These are phyloP conservation scores for Myiotriccus ornatus DNA, from an alignment of 2,797 vertebrate species.

Conservation along the genomic window DNA sequence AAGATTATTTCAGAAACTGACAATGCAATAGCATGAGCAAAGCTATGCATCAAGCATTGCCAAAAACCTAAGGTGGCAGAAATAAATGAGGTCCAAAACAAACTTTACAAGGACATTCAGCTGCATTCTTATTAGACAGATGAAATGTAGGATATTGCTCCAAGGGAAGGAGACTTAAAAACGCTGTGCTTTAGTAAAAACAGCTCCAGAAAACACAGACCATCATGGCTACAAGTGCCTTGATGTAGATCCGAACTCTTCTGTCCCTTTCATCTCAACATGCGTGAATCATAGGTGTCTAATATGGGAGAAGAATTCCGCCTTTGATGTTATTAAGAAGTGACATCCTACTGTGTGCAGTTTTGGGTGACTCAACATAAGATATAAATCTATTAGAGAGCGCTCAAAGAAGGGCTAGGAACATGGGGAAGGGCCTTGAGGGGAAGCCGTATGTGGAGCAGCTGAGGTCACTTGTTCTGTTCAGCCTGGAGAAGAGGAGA, in stretches of 20 bases:
- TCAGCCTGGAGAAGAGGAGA: background rate
- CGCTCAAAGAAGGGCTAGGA: background rate
- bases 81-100: too few relatives aligned
- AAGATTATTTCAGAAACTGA: background rate
- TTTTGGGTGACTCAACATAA: background rate
- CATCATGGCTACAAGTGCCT: background rate
- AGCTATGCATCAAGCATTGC: too few relatives aligned
- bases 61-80: too few relatives aligned
- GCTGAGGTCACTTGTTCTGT: background rate
- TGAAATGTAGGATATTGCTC: background rate
- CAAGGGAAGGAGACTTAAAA: background rate
- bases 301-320: background rate
- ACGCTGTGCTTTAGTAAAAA: background rate
- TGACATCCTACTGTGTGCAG: background rate
- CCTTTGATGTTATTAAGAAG: background rate
- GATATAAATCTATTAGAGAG: background rate
- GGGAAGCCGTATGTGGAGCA: background rate
- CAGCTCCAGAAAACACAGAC: background rate
- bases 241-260: background rate
- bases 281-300: background rate
- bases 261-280: background rate
- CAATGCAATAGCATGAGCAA: too few relatives aligned
- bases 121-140: background rate
- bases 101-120: too few relatives aligned
- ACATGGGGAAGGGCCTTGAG: background rate